These are phyloP conservation scores for Argyresthia albistria DNA, from an alignment of 2,888 invertebrate genomes.

Conservation along the genomic window DNA sequence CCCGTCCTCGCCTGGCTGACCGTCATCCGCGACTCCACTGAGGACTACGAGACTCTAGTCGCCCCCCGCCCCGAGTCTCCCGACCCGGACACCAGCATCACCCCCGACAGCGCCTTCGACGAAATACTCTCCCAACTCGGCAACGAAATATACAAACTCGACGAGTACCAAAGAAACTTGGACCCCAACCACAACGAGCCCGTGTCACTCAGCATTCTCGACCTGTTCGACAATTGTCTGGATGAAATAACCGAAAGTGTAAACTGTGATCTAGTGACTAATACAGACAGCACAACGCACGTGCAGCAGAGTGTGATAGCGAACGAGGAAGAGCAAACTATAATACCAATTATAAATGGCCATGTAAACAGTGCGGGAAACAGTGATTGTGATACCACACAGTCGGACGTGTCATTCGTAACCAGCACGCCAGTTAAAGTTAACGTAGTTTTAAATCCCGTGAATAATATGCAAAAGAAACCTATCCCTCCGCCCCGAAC, in stretches of 20 bases:
- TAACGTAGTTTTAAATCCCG: conserved; percentile 19
- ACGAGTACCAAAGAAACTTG: conserved; percentile 53
- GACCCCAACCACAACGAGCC: conserved; percentile 32
- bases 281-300: not conserved
- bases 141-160: conserved; percentile 59
- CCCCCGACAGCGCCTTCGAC: conserved; percentile 54
- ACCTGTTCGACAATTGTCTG: conserved; percentile 63
- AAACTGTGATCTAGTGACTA: not conserved
- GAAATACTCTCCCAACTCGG: conserved; percentile 62
- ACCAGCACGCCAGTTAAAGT: conserved; percentile 40
- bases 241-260: conserved; percentile 17
- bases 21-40: conserved; percentile 41
- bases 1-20: conserved; percentile 59
- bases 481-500: conserved; percentile 42
- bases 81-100: conserved; percentile 22
- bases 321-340: conserved; percentile 13
- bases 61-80: conserved; percentile 21
- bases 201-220: conserved; percentile 54
- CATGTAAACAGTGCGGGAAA: conserved; percentile 22
- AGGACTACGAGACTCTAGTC: conserved; percentile 58
- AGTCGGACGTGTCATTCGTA: conserved; percentile 40
- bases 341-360: conserved; percentile 11
- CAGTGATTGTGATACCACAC: conserved; percentile 46
- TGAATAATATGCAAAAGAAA: conserved; percentile 23
- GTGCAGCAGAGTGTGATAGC: conserved; percentile 3